Percentiles rank a stretch among this genome's conserved stretches.
Evolutionary conservation across 2,113 vertebrate genomes (phyloP).

Genomic region (Engraulis encrasicolus): DNA sequence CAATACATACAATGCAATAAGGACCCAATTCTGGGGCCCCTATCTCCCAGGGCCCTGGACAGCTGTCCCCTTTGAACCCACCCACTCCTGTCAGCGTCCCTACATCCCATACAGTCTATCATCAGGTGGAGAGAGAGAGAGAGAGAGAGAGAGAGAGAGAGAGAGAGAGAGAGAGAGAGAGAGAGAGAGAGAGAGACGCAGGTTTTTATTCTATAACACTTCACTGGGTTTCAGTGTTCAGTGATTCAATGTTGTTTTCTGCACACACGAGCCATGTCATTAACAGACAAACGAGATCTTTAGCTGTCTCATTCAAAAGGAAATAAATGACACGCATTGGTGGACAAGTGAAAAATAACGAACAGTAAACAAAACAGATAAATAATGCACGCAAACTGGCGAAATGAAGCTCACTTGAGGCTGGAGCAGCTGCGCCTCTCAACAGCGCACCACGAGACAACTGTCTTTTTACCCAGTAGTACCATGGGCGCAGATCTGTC

Average conservation of each 20-base stretch:
- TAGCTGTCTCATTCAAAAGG: not conserved
- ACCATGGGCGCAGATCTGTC: not conserved
- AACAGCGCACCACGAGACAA: not conserved
- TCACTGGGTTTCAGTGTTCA: too few species aligned
- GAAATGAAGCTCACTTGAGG: not conserved
- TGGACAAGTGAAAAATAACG: not conserved
- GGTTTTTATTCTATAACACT: too few species aligned
- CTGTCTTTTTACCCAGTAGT: not conserved
- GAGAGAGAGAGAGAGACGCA: not conserved
- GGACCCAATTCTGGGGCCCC: too few species aligned
- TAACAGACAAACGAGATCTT: too few species aligned
- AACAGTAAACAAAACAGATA: not conserved
- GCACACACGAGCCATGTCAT: too few species aligned
- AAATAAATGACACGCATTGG: not conserved
- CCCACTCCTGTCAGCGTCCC: too few species aligned
- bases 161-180: slow-evolving; percentile 6
- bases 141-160: slow-evolving; percentile 4
- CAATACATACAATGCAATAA: too few species aligned
- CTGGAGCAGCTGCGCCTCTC: not conserved
- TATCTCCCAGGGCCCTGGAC: too few species aligned
- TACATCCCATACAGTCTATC: too few species aligned
- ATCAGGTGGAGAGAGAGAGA: too few species aligned
- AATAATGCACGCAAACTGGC: not conserved
- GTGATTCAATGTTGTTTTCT: too few species aligned
- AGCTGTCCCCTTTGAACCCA: too few species aligned